Base-by-base conservation (phyloP, 2,888 invertebrate genomes). In the Drosophila putrida region DNA sequence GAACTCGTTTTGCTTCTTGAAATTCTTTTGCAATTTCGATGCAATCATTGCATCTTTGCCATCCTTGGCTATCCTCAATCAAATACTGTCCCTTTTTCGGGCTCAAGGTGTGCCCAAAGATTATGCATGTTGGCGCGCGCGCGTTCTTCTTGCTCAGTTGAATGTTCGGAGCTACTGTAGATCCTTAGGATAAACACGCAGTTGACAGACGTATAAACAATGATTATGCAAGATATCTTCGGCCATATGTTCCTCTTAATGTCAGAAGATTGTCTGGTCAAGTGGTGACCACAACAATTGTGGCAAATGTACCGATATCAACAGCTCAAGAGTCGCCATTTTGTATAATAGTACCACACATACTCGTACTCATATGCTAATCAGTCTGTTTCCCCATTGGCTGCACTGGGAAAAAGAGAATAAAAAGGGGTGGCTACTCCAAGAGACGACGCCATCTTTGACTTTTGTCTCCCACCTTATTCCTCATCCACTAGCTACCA, bases 111-210 rank as follows among this genome's bases (percentile, higher is more conserved):
- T 82, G 67, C 62, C 50, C 47, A 66, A 51, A 78, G 89, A 85
- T 87, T 89, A 85, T 75, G 73, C 79, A 79, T 64, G 75, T 70
- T 80, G 81, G 74, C 78, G 81, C 78, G 72, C 73, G 80, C 67
- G 65, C 68, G 27, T 43, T 27, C 5, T 1, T 10, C 10, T 20
- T 46, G 43, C 28, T 35, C 27, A 15, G 11, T 33, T 25, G 15
- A n/a, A 25, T 33, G 20, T 39, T 41, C 41, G 2, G 25, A 11
- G 57, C 67, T 73, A 71, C 72, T 67, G 69, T 46, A 55, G 72
- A 84, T 78, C 63, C 58, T 50, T 10, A 38, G 59, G 61, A 75
- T 61, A 70, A 43, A 68, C 58, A 60, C 61, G 31, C 68, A 49
- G 47, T 15, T 28, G 47, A 53, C 51, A 51, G 51, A 27, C 35